phyloP scores from a whole-genome alignment of 2,797 vertebrate genomes.

The Aphelocoma californica region DNA sequence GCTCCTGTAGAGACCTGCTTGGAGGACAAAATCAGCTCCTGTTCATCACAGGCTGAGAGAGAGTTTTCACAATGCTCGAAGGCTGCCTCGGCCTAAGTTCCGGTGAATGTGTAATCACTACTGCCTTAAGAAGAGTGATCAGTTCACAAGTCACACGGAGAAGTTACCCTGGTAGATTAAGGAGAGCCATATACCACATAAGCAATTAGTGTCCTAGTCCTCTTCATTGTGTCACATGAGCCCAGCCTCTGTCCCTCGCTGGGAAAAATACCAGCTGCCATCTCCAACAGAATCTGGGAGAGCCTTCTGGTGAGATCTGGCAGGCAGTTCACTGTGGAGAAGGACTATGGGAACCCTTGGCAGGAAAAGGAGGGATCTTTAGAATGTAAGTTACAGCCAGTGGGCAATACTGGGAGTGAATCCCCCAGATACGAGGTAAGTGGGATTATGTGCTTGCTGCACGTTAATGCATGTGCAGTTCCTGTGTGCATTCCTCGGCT shows the following conservation, averaged over 20 bases:
- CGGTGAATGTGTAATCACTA: neutral
- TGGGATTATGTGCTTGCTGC: neutral
- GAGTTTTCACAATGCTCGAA: neutral
- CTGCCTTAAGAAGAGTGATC: neutral
- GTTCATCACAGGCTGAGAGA: neutral
- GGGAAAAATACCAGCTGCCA: neutral
- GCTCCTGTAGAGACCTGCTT: neutral
- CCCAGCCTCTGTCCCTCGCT: neutral
- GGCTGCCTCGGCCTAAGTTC: neutral
- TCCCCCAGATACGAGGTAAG: conserved; percentile 9
- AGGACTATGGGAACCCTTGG: neutral
- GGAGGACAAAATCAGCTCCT: neutral
- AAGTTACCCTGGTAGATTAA: neutral
- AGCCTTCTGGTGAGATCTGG: neutral
- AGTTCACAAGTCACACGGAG: neutral
- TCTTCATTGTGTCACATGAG: neutral
- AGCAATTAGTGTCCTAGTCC: neutral
- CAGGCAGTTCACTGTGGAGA: neutral
- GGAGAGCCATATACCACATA: neutral
- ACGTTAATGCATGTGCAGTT: neutral
- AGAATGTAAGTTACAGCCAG: neutral
- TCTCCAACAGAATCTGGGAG: neutral
- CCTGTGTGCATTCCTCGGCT: neutral
- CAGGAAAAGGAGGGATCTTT: neutral
- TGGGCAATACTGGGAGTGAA: neutral